Evolutionary conservation across 2,888 invertebrate genomes (phyloP).

Genomic region (Deilephila porcellus): DNA sequence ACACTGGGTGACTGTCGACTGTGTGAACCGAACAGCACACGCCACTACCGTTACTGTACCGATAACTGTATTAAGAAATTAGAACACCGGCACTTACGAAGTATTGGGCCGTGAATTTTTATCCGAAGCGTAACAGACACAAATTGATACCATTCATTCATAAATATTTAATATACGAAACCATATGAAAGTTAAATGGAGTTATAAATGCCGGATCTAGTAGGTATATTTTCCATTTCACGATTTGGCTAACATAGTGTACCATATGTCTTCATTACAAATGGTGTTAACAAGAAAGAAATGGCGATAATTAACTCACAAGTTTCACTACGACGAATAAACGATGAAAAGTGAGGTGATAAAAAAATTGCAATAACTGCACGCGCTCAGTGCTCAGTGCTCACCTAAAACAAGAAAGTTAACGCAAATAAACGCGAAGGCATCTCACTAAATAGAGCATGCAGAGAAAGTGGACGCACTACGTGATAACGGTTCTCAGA

Average conservation of each 20-base stretch:
- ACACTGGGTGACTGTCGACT: constrained; percentile 48
- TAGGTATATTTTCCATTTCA: background rate
- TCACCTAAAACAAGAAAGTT: constrained; percentile 30
- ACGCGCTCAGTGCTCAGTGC: background rate
- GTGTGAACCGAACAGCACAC: constrained; percentile 38
- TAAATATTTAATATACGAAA: background rate
- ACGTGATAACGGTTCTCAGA: constrained; percentile 67
- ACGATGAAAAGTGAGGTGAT: constrained; percentile 6
- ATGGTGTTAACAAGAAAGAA: background rate
- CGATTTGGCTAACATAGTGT: background rate
- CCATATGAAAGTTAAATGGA: background rate
- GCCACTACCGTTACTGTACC: constrained; percentile 43
- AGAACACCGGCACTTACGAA: background rate
- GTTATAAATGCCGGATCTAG: background rate
- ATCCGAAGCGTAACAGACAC: background rate
- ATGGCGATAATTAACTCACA: constrained; percentile 2
- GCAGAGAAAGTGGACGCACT: constrained; percentile 72
- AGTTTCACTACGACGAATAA: constrained; percentile 13
- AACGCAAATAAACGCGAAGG: constrained; percentile 43
- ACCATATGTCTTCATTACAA: background rate
- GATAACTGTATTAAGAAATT: constrained; percentile 35
- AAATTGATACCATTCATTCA: constrained; percentile 5
- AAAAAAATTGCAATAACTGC: constrained; percentile 15
- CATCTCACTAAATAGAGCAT: constrained; percentile 57
- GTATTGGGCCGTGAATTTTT: constrained; percentile 18